Percentiles rank a stretch among this genome's conserved stretches.
These are phyloP conservation scores for Matsumyia berberina DNA, from an alignment of 2,888 invertebrate species.

Conservation along the genomic window DNA sequence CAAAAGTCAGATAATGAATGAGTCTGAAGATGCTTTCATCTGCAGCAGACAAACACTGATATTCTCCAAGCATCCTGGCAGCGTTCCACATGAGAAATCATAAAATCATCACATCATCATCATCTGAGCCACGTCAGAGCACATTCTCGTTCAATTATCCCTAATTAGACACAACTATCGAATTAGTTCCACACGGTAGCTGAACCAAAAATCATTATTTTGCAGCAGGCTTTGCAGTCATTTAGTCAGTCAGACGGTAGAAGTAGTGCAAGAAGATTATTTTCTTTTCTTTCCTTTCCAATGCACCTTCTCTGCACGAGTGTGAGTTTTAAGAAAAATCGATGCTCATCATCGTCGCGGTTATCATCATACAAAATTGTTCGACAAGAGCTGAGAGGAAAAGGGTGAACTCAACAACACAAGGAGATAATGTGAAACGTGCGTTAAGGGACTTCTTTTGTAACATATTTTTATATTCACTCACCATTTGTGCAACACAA, in stretches of 20 bases:
- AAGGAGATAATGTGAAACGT: conserved; percentile 20
- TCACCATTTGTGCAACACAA: conserved; percentile 94
- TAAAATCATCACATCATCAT: conserved; percentile 30
- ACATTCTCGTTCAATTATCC: conserved; percentile 62
- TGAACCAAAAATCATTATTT: conserved; percentile 63
- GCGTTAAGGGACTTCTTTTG: conserved; percentile 13
- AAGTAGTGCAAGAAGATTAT: conserved; percentile 1
- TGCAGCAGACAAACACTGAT: background rate
- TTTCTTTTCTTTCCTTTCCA: background rate
- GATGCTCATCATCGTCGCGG: conserved; percentile 54
- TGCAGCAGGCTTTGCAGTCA: conserved; percentile 42
- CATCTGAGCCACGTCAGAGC: conserved; percentile 17
- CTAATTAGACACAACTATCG: conserved; percentile 67
- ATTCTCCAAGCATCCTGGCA: conserved; percentile 16
- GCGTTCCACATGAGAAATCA: conserved; percentile 39
- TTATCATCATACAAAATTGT: conserved; percentile 34
- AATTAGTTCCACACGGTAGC: conserved; percentile 64
- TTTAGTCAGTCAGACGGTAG: conserved; percentile 13
- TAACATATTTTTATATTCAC: conserved; percentile 77
- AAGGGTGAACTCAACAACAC: conserved; percentile 4
- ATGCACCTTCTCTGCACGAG: background rate
- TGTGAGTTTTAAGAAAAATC: conserved; percentile 48
- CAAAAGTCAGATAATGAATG: background rate
- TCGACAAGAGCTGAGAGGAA: conserved; percentile 27
- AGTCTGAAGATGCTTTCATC: background rate